Base-by-base conservation (phyloP, 1,140 invertebrate species). In the Ooceraea biroi region DNA sequence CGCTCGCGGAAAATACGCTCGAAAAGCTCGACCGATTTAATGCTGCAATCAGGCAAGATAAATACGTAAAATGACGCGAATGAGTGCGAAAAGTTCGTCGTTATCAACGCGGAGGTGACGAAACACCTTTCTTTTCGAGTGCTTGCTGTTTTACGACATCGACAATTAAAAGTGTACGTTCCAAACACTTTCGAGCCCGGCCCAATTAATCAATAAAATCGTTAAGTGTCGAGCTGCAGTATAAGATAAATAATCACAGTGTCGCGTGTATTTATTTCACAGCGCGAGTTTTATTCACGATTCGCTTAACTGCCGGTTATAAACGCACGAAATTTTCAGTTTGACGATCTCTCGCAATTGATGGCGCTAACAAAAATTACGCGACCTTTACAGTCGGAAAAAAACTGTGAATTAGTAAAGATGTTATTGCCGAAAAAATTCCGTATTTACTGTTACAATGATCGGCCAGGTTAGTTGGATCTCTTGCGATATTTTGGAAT, bases 161-260 rank as follows among this genome's bases (percentile, higher is more conserved):
- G 17, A 0, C 41, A 25, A 76, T 63, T 12, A 65, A 50, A 65
- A 17, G 41, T 8, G 7, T 5, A 19, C 48, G 11, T 66, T 14
- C 30, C 22, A 10, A 36, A 60, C 17, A 19, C 27, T 3, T 60
- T 44, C 71, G 36, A 57, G 41, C 22, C 10, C 36, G 36, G 12
- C 0, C 14, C 14, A 36, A 65, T 77, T 66, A 66, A 77, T 77
- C 27, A 19, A 52, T 66, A 52, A 65, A 41, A 50, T 66, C 44
- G 58, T 65, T 17, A 36, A 76, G 12, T 19, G 19, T 36, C 36
- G 41, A 17, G n/a, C 25, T 22, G 14, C 27, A 44, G 36, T 65
- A 36, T 65, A 36, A 1, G 44, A 19, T 36, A 77, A 77, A 77
- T 52, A 52, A 63, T 66, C 19, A 48, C 11, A 3, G 14, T 36